Evolutionary conservation across 2,113 vertebrate genomes (phyloP).

Genomic region (Psilopsiagon aymara): DNA sequence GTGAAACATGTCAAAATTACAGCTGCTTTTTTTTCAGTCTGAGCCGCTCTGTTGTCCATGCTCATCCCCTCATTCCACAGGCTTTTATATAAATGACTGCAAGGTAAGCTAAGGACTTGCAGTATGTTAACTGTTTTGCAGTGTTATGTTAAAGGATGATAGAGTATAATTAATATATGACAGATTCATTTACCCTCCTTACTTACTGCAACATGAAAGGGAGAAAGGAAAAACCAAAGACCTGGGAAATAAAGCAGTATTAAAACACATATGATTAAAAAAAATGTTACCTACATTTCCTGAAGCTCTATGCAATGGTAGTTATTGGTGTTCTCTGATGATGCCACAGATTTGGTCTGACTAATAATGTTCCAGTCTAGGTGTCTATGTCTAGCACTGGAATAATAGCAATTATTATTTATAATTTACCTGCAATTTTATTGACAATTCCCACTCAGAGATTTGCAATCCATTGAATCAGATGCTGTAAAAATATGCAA

Average conservation of each 20-base stretch:
- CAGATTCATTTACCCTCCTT: neutral
- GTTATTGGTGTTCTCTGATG: neutral
- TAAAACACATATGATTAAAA: neutral
- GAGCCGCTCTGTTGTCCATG: neutral
- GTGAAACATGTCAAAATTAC: neutral
- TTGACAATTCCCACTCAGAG: neutral
- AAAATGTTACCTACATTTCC: neutral
- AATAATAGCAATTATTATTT: neutral
- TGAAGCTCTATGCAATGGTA: neutral
- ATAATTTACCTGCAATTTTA: neutral
- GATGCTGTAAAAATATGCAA: neutral
- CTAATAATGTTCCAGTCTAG: neutral
- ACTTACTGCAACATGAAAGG: neutral
- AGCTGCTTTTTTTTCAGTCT: neutral
- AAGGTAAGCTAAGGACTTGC: neutral
- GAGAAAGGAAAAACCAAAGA: neutral
- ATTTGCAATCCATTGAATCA: neutral
- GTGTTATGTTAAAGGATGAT: neutral
- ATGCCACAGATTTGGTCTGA: neutral
- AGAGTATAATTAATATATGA: neutral
- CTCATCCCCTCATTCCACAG: neutral
- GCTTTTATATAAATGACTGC: neutral
- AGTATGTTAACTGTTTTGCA: neutral
- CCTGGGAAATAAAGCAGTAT: neutral
- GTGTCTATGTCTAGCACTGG: neutral